Conservation (phyloP, 2,888 invertebrate species). For the Drosophila aldrichi region DNA sequence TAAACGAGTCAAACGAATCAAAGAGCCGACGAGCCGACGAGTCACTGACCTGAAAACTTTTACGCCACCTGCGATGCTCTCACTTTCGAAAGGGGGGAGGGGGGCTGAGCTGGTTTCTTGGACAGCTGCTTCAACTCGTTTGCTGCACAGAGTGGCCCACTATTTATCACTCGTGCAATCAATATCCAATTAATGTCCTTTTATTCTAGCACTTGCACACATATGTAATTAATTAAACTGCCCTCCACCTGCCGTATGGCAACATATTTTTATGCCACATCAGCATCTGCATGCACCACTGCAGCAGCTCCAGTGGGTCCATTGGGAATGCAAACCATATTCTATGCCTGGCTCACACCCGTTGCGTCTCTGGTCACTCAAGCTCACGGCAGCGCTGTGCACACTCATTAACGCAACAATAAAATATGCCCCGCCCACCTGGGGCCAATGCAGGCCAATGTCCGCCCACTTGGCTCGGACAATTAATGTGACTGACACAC, state of each 20-base stretch:
- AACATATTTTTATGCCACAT: constrained; percentile 79
- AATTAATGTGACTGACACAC: constrained; percentile 81
- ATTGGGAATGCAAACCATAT: constrained; percentile 15
- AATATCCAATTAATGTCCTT: constrained; percentile 70
- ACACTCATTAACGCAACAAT: constrained; percentile 79
- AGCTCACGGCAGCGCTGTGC: constrained; percentile 56
- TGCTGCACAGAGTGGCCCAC: background rate
- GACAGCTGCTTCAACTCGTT: background rate
- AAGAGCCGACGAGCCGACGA: constrained; percentile 40
- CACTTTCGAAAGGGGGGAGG: background rate
- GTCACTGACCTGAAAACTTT: constrained; percentile 45
- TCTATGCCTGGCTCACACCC: constrained; percentile 2
- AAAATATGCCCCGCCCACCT: constrained; percentile 50
- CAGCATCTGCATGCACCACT: constrained; percentile 69
- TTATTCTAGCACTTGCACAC: constrained; percentile 55
- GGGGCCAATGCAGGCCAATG: background rate
- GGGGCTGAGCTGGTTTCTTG: background rate
- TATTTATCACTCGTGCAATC: constrained; percentile 58
- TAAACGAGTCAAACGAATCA: background rate
- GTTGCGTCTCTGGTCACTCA: constrained; percentile 1
- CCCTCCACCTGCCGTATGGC: constrained; percentile 45
- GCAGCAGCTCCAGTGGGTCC: constrained; percentile 25
- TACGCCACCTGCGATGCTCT: background rate
- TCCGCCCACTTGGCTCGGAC: constrained; percentile 58
- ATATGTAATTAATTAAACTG: constrained; percentile 73